Conservation (phyloP, 2,888 invertebrate species). For the Stenichneumon culpator region DNA sequence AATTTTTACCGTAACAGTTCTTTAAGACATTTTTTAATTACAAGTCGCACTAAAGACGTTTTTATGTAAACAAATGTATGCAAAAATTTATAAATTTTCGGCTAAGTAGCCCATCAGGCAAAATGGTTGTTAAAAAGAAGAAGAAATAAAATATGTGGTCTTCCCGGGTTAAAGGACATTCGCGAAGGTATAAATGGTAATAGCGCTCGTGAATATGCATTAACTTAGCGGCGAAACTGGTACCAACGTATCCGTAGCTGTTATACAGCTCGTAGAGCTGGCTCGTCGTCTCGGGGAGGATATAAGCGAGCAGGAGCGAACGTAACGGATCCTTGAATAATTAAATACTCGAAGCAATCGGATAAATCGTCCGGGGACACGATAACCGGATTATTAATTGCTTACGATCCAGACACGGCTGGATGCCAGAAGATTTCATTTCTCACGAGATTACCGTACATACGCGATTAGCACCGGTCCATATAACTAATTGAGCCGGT, state of each 20-base stretch:
- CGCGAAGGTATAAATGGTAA: slow-evolving; percentile 1
- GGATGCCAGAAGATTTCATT: slow-evolving; percentile 64
- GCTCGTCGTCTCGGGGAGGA: slow-evolving; percentile 22
- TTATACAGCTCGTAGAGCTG: not conserved
- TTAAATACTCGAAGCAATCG: slow-evolving; percentile 67
- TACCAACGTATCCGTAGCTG: not conserved
- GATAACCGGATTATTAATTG: slow-evolving; percentile 68
- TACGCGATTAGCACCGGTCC: slow-evolving; percentile 51
- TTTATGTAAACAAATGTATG: too few relatives aligned
- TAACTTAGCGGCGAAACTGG: slow-evolving; percentile 5
- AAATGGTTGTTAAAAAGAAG: not conserved
- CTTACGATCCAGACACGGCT: slow-evolving; percentile 48
- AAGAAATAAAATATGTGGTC: not conserved
- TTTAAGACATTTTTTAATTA: too few relatives aligned
- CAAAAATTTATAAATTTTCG: too few relatives aligned
- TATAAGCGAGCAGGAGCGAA: slow-evolving; percentile 31
- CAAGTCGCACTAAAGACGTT: too few relatives aligned
- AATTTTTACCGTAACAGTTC: too few relatives aligned
- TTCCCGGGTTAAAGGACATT: not conserved
- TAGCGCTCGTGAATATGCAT: not conserved
- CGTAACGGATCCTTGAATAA: slow-evolving; percentile 68
- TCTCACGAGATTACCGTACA: slow-evolving; percentile 60
- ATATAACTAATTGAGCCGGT: slow-evolving; percentile 63
- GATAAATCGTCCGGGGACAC: slow-evolving; percentile 68
- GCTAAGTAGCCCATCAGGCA: too few relatives aligned